Evolutionary conservation across 2,888 invertebrate genomes (phyloP).

Genomic region (Eupithecia abbreviata): DNA sequence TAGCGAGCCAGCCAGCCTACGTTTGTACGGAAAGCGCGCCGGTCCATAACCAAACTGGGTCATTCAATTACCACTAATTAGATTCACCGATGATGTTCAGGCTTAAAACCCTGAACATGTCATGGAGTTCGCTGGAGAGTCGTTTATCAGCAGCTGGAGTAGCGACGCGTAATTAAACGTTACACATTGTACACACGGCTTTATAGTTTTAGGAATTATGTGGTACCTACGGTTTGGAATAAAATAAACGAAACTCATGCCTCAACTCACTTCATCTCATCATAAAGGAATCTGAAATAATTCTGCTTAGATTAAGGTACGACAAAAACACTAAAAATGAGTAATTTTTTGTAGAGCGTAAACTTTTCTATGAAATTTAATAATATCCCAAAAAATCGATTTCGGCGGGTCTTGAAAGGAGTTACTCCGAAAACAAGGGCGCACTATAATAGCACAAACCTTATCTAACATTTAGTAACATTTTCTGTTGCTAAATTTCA

Average conservation of each 20-base stretch:
- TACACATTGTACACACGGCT: slow-evolving; percentile 55
- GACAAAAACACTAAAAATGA: no score
- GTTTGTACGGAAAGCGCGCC: neutral
- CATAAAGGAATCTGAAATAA: no score
- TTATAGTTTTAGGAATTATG: neutral
- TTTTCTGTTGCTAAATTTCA: no score
- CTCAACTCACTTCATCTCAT: no score
- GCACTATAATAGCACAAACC: no score
- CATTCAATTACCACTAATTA: slow-evolving; percentile 48
- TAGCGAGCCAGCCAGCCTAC: neutral
- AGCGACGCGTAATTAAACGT: slow-evolving; percentile 76
- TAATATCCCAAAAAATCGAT: no score
- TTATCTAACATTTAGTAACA: no score
- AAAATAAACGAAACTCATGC: neutral
- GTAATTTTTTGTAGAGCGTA: neutral
- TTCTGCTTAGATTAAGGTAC: no score
- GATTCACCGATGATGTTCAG: slow-evolving; percentile 55
- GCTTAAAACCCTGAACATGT: slow-evolving; percentile 74
- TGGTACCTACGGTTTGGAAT: neutral
- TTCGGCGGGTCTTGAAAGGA: no score
- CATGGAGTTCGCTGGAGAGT: slow-evolving; percentile 69
- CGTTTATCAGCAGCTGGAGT: slow-evolving; percentile 77
- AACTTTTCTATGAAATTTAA: neutral
- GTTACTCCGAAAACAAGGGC: no score
- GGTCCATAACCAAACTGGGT: slow-evolving; percentile 35